Evolutionary conservation across 2,888 invertebrate species (phyloP).

Genomic region (Drosophila bunnanda): DNA sequence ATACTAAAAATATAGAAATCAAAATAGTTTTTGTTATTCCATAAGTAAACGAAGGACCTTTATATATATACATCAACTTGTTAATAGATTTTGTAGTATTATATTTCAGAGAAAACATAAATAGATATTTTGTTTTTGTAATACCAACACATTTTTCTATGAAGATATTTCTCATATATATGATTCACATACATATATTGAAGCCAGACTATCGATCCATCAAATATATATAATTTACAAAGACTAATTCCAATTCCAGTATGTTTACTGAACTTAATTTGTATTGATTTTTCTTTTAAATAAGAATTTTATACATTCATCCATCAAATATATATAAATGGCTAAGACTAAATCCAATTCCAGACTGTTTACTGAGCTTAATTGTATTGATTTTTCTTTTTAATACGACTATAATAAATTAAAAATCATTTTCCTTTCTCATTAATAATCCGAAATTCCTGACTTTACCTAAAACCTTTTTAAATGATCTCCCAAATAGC

Average conservation of each 20-base stretch:
- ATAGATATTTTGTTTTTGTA: too few species aligned
- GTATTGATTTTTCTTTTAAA: background rate
- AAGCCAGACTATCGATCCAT: background rate
- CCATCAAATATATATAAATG: background rate
- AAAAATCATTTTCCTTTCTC: background rate
- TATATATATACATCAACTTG: background rate
- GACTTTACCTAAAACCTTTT: background rate
- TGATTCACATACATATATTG: background rate
- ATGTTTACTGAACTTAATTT: background rate
- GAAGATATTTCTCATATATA: too few species aligned
- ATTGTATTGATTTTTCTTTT: background rate
- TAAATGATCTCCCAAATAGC: background rate
- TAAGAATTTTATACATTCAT: too few species aligned
- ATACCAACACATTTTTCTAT: too few species aligned
- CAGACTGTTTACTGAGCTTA: background rate
- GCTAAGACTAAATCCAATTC: background rate
- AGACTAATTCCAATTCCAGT: background rate
- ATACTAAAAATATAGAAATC: background rate
- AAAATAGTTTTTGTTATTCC: background rate
- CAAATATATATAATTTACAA: background rate
- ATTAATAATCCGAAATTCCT: background rate
- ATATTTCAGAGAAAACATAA: background rate
- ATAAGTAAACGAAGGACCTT: background rate
- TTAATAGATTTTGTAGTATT: background rate
- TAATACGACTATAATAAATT: background rate